Evolutionary conservation across 2,888 invertebrate species (phyloP).

Genomic region (Tinea pellionella): DNA sequence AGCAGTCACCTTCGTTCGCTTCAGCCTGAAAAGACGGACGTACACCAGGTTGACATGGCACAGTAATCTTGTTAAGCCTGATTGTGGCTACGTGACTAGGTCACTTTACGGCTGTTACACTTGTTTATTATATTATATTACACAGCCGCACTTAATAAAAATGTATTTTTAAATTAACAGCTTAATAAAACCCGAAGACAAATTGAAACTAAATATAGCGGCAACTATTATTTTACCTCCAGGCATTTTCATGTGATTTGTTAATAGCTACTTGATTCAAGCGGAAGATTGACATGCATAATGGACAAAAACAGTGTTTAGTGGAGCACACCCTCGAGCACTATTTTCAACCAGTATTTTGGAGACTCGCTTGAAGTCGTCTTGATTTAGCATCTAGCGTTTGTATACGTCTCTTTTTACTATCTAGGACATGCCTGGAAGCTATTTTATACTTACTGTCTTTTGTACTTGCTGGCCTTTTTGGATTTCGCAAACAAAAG

Average conservation of each 20-base stretch:
- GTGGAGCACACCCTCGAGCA: not conserved
- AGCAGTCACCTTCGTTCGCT: no score
- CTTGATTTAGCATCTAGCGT: not conserved
- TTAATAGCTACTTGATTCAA: not conserved
- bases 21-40: no score
- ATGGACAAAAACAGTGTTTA: not conserved
- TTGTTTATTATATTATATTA: no score
- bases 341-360: not conserved
- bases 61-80: no score
- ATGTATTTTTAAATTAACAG: no score
- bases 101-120: no score
- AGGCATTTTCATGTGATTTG: not conserved
- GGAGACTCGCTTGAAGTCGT: not conserved
- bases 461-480: not conserved
- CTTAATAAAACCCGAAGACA: not conserved
- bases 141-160: no score
- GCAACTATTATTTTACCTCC: not conserved
- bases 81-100: no score
- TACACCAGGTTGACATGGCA: no score
- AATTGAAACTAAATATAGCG: not conserved
- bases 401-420: not conserved
- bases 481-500: not conserved
- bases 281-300: not conserved
- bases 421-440: not conserved
- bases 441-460: not conserved